Conservation (phyloP, 2,797 vertebrate species). For the Tragopan temminckii region DNA sequence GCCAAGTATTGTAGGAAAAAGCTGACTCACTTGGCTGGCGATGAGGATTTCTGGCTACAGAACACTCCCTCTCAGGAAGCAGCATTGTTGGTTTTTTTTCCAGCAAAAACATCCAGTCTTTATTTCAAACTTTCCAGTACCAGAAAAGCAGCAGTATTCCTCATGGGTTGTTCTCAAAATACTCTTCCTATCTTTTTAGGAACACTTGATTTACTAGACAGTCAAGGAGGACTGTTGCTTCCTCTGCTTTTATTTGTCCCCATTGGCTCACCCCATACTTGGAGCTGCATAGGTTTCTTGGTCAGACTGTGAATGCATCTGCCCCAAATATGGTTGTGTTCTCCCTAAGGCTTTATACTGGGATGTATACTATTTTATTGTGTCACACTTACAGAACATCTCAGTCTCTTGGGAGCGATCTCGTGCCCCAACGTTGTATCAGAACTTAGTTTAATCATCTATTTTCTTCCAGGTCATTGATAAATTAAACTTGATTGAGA, state of each 20-base stretch:
- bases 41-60: too few relatives aligned
- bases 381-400: neutral
- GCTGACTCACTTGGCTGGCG: too few relatives aligned
- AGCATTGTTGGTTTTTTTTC: neutral
- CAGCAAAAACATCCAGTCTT: neutral
- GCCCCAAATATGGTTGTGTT: neutral
- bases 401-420: neutral
- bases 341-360: neutral
- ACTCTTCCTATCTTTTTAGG: neutral
- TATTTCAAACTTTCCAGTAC: neutral
- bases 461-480: conserved; percentile 36
- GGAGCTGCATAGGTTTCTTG: neutral
- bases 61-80: too few relatives aligned
- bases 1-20: too few relatives aligned
- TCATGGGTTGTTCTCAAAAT: neutral
- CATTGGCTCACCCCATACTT: neutral
- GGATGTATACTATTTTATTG: neutral
- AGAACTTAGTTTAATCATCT: neutral
- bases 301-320: neutral
- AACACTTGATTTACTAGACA: neutral
- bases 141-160: neutral
- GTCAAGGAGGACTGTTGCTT: neutral
- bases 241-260: neutral
- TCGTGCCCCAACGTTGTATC: neutral
- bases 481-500: conserved; percentile 44